These are phyloP conservation scores for Cettia cetti DNA, from an alignment of 2,113 vertebrate species.

Conservation along the genomic window DNA sequence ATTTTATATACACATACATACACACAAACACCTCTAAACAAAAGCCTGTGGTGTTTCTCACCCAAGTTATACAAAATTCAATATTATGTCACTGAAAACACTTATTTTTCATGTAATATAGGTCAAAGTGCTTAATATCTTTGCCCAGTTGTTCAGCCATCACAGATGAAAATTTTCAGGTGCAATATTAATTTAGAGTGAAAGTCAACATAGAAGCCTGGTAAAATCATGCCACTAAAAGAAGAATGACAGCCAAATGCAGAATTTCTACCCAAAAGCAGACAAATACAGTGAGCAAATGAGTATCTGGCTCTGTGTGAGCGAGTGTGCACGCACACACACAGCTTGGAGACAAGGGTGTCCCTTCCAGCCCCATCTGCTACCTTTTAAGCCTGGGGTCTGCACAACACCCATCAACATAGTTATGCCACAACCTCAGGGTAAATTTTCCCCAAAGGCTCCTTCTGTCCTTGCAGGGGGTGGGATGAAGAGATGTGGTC, in stretches of 20 bases:
- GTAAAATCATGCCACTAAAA: background rate
- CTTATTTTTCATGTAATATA: background rate
- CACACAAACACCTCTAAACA: background rate
- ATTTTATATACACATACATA: background rate
- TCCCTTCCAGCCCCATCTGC: background rate
- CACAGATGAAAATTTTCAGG: background rate
- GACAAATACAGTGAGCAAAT: background rate
- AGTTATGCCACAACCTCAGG: background rate
- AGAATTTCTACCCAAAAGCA: background rate
- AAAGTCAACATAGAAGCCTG: background rate
- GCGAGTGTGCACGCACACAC: accelerated
- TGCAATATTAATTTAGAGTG: background rate
- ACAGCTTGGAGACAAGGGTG: background rate
- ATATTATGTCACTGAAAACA: background rate
- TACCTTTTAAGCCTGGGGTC: background rate
- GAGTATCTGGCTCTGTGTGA: background rate
- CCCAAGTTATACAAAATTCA: background rate
- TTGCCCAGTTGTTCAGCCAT: background rate
- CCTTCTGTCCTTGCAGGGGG: background rate
- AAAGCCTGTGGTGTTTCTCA: background rate
- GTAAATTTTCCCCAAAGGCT: background rate
- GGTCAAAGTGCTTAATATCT: background rate
- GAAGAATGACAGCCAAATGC: background rate
- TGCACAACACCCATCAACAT: background rate
- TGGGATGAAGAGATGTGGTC: background rate